These are phyloP conservation scores for Fragum fragum DNA, from an alignment of 2,888 invertebrate genomes.

Conservation along the genomic window DNA sequence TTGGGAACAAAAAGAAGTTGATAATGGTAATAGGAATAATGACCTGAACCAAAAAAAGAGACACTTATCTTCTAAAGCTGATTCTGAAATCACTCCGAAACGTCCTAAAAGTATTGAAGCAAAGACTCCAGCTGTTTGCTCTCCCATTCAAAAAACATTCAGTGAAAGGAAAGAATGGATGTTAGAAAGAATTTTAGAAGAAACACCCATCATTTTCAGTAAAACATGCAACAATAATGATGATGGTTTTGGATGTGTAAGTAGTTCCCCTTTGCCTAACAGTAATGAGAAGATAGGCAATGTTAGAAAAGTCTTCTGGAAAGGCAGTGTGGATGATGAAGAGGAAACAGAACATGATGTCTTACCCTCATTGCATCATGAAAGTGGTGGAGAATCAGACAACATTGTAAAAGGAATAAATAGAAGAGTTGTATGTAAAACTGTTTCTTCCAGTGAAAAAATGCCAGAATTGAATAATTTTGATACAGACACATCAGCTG, in stretches of 20 bases:
- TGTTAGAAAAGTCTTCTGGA: conserved; percentile 6
- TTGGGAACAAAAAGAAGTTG: background rate
- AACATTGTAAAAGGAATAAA: background rate
- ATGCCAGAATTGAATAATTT: no score
- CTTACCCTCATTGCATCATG: background rate
- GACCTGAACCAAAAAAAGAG: background rate
- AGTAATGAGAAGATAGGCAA: background rate
- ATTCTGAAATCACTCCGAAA: conserved; percentile 2
- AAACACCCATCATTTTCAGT: background rate
- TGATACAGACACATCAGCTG: no score
- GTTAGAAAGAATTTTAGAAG: background rate
- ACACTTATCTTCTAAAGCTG: conserved; percentile 18
- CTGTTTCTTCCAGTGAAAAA: background rate
- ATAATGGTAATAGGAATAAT: background rate
- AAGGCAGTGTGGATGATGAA: background rate
- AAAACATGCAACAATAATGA: background rate
- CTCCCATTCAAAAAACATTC: background rate
- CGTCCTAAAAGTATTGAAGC: conserved; percentile 1
- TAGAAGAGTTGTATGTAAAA: conserved; percentile 3
- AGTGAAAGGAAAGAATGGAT: background rate
- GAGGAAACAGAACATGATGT: background rate
- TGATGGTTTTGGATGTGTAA: background rate
- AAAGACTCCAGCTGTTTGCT: background rate
- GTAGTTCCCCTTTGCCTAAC: background rate
- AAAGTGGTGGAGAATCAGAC: background rate